Percentiles rank a stretch among this genome's conserved stretches.
Evolutionary conservation across 2,888 invertebrate species (phyloP).

Genomic region (Phasia obesa): DNA sequence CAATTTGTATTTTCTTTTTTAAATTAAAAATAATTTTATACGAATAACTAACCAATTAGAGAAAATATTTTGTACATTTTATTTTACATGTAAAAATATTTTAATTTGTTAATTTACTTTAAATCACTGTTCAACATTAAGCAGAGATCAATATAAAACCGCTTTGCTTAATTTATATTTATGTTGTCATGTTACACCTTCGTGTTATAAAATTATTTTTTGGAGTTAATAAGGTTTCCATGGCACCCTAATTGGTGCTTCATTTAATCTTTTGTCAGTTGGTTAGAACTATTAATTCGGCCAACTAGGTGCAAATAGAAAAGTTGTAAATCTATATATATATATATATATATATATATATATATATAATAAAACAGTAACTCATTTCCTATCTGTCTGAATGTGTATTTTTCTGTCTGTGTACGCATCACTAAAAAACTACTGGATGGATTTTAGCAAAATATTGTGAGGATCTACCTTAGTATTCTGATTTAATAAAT

Average conservation of each 20-base stretch:
- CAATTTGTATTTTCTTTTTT: neutral
- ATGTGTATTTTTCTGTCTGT: too few relatives aligned
- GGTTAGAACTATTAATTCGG: too few relatives aligned
- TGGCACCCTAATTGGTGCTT: neutral
- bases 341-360: too few relatives aligned
- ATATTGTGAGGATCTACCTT: too few relatives aligned
- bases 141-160: constrained; percentile 25
- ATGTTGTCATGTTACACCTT: constrained; percentile 38
- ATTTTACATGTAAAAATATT: constrained; percentile 2
- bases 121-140: constrained; percentile 11
- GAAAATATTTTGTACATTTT: neutral
- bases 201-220: neutral
- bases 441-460: too few relatives aligned
- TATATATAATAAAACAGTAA: too few relatives aligned
- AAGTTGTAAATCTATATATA: too few relatives aligned
- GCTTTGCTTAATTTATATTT: constrained; percentile 29
- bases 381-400: too few relatives aligned
- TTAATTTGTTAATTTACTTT: constrained; percentile 39
- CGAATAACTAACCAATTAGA: constrained; percentile 12
- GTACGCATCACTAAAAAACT: too few relatives aligned
- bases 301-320: too few relatives aligned
- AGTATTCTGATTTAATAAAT: too few relatives aligned
- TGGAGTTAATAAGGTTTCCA: neutral
- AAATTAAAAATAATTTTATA: neutral
- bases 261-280: neutral